Percentiles rank a stretch among this genome's conserved stretches.
These are phyloP conservation scores for Latrodectus geometricus DNA, from an alignment of 1,140 invertebrate species.

Conservation along the genomic window DNA sequence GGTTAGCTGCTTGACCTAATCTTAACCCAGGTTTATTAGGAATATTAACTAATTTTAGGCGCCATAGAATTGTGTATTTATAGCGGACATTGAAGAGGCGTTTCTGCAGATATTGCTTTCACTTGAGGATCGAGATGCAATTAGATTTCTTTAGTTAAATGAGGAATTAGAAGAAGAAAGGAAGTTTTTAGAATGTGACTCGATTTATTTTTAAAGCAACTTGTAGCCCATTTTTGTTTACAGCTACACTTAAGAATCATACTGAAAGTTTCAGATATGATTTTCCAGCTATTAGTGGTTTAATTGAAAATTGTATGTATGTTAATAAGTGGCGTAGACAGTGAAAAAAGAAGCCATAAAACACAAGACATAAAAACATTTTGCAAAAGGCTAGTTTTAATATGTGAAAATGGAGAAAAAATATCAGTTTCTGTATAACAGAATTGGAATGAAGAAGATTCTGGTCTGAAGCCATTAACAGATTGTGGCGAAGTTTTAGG, in stretches of 20 bases:
- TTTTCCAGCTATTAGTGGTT: background rate
- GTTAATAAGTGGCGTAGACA: background rate
- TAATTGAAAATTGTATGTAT: background rate
- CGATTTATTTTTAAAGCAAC: background rate
- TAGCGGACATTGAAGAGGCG: slow-evolving; percentile 38
- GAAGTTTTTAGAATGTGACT: background rate
- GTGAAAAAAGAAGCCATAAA: too few relatives aligned
- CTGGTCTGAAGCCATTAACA: too few relatives aligned
- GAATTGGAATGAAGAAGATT: background rate
- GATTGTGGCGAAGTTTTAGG: too few relatives aligned
- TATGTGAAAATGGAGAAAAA: background rate
- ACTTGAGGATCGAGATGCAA: slow-evolving; percentile 11
- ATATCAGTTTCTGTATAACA: background rate
- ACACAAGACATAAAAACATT: background rate
- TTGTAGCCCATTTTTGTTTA: background rate
- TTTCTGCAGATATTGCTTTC: slow-evolving; percentile 31
- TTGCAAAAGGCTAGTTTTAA: background rate
- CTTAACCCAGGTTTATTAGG: slow-evolving; percentile 9
- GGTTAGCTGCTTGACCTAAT: slow-evolving; percentile 10
- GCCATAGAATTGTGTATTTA: slow-evolving; percentile 10
- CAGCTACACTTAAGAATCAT: slow-evolving; percentile 13
- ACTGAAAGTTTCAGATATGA: background rate
- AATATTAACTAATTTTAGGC: slow-evolving; percentile 23
- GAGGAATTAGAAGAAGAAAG: background rate
- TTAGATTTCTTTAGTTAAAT: slow-evolving; percentile 43